phyloP scores from a whole-genome alignment of 2,888 invertebrate species.

The Trissolcus japonicus region DNA sequence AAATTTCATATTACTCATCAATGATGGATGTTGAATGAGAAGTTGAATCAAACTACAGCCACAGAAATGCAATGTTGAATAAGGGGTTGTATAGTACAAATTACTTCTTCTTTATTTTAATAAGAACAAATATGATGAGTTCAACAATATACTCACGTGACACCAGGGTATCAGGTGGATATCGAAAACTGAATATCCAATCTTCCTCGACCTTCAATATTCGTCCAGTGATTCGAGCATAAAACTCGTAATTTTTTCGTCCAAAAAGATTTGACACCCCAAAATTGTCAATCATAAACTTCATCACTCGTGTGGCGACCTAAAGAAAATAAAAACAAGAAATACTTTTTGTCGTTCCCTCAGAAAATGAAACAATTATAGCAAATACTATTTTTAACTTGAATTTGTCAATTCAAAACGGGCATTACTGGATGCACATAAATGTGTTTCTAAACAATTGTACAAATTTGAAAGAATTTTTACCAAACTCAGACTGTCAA shows the following conservation, averaged over 20 bases:
- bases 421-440: not conserved
- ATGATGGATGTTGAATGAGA: not conserved
- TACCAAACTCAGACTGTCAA: no score
- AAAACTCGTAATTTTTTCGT: conserved; percentile 95
- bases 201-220: conserved; percentile 95
- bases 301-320: conserved; percentile 97
- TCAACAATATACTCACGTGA: conserved; percentile 76
- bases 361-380: no score
- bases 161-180: conserved; percentile 83
- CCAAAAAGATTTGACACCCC: conserved; percentile 97
- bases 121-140: not conserved
- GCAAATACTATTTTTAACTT: no score
- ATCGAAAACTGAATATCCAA: conserved; percentile 96
- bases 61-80: not conserved
- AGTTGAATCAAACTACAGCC: not conserved
- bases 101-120: no score
- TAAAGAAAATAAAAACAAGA: conserved; percentile 70
- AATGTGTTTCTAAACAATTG: not conserved
- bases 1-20: not conserved
- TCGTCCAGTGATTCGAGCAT: conserved; percentile 94
- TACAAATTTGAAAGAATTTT: no score
- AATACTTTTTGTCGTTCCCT: no score
- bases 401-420: no score
- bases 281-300: conserved; percentile 97
- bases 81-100: not conserved